Conservation (phyloP, 2,797 vertebrate species). For the Clamator glandarius region DNA sequence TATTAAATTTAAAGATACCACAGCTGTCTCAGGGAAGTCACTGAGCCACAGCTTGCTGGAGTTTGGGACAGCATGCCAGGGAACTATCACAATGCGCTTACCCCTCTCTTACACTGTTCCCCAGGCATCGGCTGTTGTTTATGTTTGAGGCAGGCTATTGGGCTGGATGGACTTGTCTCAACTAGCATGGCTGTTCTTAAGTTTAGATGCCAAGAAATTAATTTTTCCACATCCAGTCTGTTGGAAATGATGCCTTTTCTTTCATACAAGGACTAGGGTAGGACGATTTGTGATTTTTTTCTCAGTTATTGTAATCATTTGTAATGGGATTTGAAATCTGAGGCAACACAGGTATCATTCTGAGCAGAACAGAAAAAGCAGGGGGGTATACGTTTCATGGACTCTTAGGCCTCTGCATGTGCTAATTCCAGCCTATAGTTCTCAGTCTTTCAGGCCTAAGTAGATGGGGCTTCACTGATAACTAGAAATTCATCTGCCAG, state of each 20-base stretch:
- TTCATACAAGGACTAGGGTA: constrained; percentile 33
- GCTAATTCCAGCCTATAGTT: not conserved
- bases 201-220: constrained; percentile 58
- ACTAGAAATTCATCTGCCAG: not conserved
- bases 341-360: not conserved
- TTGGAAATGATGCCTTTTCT: constrained; percentile 32
- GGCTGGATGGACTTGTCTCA: constrained; percentile 60
- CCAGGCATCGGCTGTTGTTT: constrained; percentile 68
- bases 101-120: constrained; percentile 43
- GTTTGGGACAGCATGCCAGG: constrained; percentile 60
- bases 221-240: constrained; percentile 54
- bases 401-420: not conserved
- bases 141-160: constrained; percentile 47
- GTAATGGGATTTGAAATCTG: constrained; percentile 24
- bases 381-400: not conserved
- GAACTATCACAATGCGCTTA: constrained; percentile 31
- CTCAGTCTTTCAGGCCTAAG: not conserved
- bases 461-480: not conserved
- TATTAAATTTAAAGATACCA: constrained; percentile 72
- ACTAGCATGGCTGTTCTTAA: constrained; percentile 46
- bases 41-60: constrained; percentile 68
- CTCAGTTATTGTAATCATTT: constrained; percentile 37
- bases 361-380: not conserved
- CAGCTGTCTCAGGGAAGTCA: constrained; percentile 71
- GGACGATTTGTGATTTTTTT: not conserved